Evolutionary conservation across 23 tunicate genomes (phyloP).

Genomic region (Aplidium turbinatum): DNA sequence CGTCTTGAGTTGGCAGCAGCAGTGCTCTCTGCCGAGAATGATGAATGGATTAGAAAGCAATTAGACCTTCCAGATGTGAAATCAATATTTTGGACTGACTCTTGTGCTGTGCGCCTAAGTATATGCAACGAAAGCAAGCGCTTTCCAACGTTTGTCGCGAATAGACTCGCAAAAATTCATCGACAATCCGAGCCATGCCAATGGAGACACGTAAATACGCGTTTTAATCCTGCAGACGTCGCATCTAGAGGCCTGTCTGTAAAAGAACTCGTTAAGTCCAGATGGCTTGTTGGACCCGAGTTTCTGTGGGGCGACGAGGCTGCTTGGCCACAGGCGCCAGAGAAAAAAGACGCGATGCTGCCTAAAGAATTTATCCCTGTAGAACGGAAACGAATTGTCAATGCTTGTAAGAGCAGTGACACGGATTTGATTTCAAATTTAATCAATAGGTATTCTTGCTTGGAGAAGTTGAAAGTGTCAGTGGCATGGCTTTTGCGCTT

Average conservation of each 20-base stretch:
- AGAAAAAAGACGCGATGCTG: background rate
- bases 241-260: constrained; percentile 26
- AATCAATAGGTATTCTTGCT: constrained; percentile 11
- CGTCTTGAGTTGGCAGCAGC: constrained; percentile 25
- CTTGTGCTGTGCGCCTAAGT: constrained; percentile 18
- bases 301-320: constrained; percentile 5
- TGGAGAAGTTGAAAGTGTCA: constrained; percentile 1
- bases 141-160: constrained; percentile 25
- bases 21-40: constrained; percentile 8
- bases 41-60: constrained; percentile 24
- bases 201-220: constrained; percentile 28
- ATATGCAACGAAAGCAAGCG: constrained; percentile 26
- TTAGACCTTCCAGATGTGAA: background rate
- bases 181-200: constrained; percentile 5
- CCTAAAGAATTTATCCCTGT: constrained; percentile 14
- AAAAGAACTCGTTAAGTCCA: constrained; percentile 1
- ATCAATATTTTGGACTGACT: constrained; percentile 27
- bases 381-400: constrained; percentile 10
- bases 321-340: constrained; percentile 13
- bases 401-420: background rate
- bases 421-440: constrained; percentile 1
- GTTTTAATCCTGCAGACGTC: constrained; percentile 9
- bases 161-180: constrained; percentile 27
- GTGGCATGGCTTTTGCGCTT: constrained; percentile 19
- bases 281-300: constrained; percentile 22